Conservation (phyloP, 2,888 invertebrate genomes). For the Alviniconcha strummeri region DNA sequence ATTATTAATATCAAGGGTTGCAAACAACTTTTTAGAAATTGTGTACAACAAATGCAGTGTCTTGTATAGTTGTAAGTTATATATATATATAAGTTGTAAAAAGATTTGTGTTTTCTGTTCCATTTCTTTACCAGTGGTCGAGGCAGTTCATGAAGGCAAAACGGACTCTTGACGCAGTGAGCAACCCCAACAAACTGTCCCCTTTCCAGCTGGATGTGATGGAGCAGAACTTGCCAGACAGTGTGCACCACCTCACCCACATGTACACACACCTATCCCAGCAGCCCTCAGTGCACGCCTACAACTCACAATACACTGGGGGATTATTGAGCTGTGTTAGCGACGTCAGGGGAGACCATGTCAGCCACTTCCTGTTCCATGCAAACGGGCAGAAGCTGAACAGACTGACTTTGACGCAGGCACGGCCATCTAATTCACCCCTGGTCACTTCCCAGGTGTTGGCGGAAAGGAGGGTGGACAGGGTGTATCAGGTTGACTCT, state of each 20-base stretch:
- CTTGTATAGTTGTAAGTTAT: too few species aligned
- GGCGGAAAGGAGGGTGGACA: not conserved
- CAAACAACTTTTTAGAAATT: too few species aligned
- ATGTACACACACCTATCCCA: slow-evolving; percentile 11
- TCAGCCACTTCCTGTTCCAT: slow-evolving; percentile 20
- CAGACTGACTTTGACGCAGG: slow-evolving; percentile 17
- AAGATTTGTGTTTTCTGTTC: too few species aligned
- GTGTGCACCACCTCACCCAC: not conserved
- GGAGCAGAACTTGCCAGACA: not conserved
- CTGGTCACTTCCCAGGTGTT: not conserved
- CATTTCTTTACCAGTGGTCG: not conserved
- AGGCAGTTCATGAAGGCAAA: not conserved
- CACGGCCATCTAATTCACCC: not conserved
- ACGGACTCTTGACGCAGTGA: not conserved
- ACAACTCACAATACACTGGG: slow-evolving; percentile 13
- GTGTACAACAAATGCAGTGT: too few species aligned
- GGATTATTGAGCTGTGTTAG: slow-evolving; percentile 8
- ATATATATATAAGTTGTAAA: too few species aligned
- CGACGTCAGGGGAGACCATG: not conserved
- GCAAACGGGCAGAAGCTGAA: slow-evolving; percentile 9
- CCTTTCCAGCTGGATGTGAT: not conserved
- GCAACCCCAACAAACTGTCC: too few species aligned
- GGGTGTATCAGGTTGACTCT: slow-evolving; percentile 23
- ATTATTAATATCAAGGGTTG: too few species aligned
- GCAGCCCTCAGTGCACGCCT: not conserved